Conservation (phyloP, 2,113 vertebrate species). For the Dicaeum eximium region DNA sequence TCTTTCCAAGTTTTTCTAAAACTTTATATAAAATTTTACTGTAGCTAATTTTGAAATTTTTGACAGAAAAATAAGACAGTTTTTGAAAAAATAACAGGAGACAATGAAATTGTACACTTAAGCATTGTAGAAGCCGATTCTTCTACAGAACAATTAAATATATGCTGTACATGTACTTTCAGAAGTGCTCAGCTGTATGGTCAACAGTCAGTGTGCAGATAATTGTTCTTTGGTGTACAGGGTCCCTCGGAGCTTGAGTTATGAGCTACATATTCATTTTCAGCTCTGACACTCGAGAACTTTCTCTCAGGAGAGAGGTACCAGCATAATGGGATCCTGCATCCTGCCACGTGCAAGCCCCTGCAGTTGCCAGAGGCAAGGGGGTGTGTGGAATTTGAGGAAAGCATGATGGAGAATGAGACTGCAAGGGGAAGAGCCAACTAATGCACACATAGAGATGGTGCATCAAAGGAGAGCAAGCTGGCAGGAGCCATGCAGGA, state of each 20-base stretch:
- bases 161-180: background rate
- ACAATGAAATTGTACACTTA: background rate
- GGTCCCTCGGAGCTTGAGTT: background rate
- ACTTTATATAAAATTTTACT: background rate
- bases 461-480: background rate
- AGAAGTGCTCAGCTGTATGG: background rate
- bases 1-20: background rate
- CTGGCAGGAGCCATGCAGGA: background rate
- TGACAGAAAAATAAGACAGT: background rate
- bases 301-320: background rate
- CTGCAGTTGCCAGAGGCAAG: background rate
- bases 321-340: background rate
- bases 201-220: background rate
- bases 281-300: background rate
- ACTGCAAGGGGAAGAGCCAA: background rate
- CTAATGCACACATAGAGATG: fast-evolving
- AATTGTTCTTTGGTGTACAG: background rate
- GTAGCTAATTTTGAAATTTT: background rate
- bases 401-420: background rate
- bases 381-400: background rate
- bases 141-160: background rate
- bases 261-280: background rate
- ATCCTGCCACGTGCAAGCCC: background rate
- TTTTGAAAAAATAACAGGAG: background rate
- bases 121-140: background rate